phyloP scores from a whole-genome alignment of 2,113 vertebrate species.

The Takifugu flavidus region DNA sequence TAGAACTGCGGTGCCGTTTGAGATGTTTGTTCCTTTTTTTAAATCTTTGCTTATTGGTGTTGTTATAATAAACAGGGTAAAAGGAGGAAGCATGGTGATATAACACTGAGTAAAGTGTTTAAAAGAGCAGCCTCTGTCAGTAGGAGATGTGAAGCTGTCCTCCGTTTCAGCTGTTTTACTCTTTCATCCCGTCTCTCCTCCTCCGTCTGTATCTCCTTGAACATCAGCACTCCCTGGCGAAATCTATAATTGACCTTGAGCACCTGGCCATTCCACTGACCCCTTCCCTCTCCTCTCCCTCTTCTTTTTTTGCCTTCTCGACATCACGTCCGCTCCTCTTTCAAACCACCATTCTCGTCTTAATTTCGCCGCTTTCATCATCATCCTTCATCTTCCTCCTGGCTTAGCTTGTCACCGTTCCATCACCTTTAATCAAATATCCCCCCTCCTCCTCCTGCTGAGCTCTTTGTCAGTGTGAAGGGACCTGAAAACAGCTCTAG shows the following conservation, averaged over 20 bases:
- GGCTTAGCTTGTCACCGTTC: constrained; percentile 21
- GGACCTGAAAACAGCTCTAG: neutral
- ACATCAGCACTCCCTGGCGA: constrained; percentile 1
- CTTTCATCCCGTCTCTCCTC: neutral
- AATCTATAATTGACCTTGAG: neutral
- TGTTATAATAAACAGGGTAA: too few species aligned
- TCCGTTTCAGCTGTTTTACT: neutral
- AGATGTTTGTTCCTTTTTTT: too few species aligned
- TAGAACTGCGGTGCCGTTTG: neutral
- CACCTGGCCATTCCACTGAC: neutral
- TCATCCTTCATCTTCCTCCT: constrained; percentile 9
- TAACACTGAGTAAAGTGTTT: too few species aligned
- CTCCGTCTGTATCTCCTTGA: constrained; percentile 5
- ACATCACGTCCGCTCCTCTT: constrained; percentile 11
- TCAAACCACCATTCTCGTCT: constrained; percentile 12
- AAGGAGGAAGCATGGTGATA: too few species aligned
- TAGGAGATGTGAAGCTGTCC: too few species aligned
- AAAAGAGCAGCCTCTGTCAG: too few species aligned
- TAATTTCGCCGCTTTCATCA: constrained; percentile 33
- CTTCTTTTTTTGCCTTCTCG: constrained; percentile 1
- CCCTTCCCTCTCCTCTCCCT: constrained; percentile 6
- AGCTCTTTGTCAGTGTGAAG: constrained; percentile 1
- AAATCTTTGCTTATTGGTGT: too few species aligned
- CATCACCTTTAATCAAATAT: constrained; percentile 10
- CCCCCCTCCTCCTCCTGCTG: neutral